These are phyloP conservation scores for Pogonomyrmex barbatus DNA, from an alignment of 1,140 invertebrate species.

Conservation along the genomic window DNA sequence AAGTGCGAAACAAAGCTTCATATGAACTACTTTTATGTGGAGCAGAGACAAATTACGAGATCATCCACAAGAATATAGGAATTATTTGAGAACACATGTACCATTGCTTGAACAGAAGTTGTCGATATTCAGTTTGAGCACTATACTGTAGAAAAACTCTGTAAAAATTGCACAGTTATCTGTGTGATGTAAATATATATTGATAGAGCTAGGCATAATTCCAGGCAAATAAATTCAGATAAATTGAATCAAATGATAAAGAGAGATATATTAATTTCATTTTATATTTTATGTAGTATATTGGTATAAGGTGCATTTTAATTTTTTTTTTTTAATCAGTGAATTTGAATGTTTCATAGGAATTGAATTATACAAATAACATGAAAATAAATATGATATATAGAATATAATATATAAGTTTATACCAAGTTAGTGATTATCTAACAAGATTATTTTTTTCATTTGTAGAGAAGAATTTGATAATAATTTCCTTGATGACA, in stretches of 20 bases:
- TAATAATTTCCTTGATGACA: slow-evolving; percentile 85
- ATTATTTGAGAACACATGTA: not conserved
- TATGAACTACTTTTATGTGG: not conserved
- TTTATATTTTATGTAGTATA: slow-evolving; percentile 47
- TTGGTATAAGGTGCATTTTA: not conserved
- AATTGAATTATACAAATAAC: not conserved
- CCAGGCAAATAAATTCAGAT: not conserved
- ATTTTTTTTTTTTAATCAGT: not conserved
- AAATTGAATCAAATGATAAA: not conserved
- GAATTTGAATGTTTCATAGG: not conserved
- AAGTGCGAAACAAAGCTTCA: slow-evolving; percentile 79
- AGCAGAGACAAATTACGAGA: not conserved
- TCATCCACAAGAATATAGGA: too few species aligned
- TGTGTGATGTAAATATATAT: slow-evolving; percentile 4
- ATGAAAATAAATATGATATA: not conserved
- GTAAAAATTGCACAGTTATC: slow-evolving; percentile 26
- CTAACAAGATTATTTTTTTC: not conserved
- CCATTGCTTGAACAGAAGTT: not conserved
- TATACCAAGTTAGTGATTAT: not conserved
- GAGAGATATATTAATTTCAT: slow-evolving; percentile 6
- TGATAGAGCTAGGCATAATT: slow-evolving; percentile 5
- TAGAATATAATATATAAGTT: not conserved
- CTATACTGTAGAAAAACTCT: not conserved
- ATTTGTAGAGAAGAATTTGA: slow-evolving; percentile 91
- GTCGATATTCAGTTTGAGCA: not conserved